Evolutionary conservation across 2,888 invertebrate species (phyloP), one percentile per base, ranked within the genome.

Genomic region (Cosmopolites sordidus): DNA sequence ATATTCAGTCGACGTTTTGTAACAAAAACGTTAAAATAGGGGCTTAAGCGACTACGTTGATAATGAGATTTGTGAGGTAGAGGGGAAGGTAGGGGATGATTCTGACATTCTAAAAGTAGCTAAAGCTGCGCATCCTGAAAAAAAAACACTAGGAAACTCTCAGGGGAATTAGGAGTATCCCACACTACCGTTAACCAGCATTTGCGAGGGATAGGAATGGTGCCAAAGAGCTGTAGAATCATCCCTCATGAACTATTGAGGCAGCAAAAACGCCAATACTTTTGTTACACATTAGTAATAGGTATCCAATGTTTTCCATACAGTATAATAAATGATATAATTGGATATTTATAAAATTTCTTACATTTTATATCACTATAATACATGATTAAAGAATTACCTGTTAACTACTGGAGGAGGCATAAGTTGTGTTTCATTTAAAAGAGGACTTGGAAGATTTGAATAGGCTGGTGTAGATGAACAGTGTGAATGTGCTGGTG

Each of bases 351-450:
- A n/a, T n/a, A n/a, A 27, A 27, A 27, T 6, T 27, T 27, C 27
- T 27, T 27, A 6, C 9, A 27, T 6, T 6, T 27, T 27, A 9
- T 27, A 6, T 27, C 27, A 6, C n/a, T 16, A 3, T 12, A 43
- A 17, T n/a, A 17, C 18, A 16, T 22, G 6, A 22, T 43, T 9
- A 9, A 40, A 27, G 22, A 45, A 16, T 42, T 46, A 52, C 52
- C 56, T 43, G 69, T 92, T 87, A 17, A 93, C 90, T 29, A 81
- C 83, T 38, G 91, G 87, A 60, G 70, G 68, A 48, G 62, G 45
- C 48, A 61, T 59, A 11, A 56, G 56, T n/a, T 41, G 27, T 18
- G 44, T 50, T 9, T 58, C 59, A 9, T 59, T 37, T 39, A 73
- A 62, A 30, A 74, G 62, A 1, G 80, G 82, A 68, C 80, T 82